phyloP scores from a whole-genome alignment of 1,140 invertebrate species.

The Conopomorpha cramerella region DNA sequence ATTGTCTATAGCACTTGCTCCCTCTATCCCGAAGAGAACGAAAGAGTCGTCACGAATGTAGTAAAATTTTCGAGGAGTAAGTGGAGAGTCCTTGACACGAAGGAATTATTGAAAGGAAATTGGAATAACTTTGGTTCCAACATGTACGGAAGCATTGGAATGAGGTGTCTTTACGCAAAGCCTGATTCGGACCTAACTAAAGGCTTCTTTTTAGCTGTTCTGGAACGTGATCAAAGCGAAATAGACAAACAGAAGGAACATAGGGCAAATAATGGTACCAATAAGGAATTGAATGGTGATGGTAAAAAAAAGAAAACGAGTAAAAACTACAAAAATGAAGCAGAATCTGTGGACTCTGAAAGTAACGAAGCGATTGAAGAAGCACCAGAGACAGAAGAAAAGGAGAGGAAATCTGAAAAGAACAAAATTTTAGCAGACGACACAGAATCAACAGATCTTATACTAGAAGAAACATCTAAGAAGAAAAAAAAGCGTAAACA shows the following conservation, averaged over 20 bases:
- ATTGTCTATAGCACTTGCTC: slow-evolving; percentile 97
- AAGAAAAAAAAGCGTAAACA: slow-evolving; percentile 3
- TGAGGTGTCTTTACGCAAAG: slow-evolving; percentile 78
- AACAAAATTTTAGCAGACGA: no score
- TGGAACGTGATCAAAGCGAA: slow-evolving; percentile 65
- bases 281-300: slow-evolving; percentile 1
- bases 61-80: slow-evolving; percentile 59
- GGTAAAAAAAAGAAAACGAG: slow-evolving; percentile 6
- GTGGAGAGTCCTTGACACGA: slow-evolving; percentile 67
- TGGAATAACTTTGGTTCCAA: slow-evolving; percentile 72
- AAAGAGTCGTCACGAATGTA: slow-evolving; percentile 78
- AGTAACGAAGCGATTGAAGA: neutral
- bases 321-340: slow-evolving; percentile 3
- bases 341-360: neutral
- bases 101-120: slow-evolving; percentile 62
- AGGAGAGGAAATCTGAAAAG: no score
- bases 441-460: no score
- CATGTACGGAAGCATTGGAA: slow-evolving; percentile 65
- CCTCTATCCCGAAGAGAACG: slow-evolving; percentile 88
- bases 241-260: slow-evolving; percentile 1
- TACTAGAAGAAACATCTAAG: neutral
- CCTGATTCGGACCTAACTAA: slow-evolving; percentile 80
- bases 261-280: slow-evolving; percentile 9
- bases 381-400: no score
- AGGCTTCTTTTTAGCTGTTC: slow-evolving; percentile 93